Conservation (phyloP, 2,888 invertebrate genomes). For the Drosophila colorata region DNA sequence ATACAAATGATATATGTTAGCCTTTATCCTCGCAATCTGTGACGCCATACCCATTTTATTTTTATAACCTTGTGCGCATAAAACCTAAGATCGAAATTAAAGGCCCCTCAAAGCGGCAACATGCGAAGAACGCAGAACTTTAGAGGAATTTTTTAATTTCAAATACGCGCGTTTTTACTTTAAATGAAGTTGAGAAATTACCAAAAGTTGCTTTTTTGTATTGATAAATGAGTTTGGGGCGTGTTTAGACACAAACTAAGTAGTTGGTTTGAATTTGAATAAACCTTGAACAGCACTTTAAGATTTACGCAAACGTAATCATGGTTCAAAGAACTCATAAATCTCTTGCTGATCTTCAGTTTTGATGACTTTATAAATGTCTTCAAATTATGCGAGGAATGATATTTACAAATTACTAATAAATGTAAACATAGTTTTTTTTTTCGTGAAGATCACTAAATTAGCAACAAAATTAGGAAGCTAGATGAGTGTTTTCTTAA, state of each 20-base stretch:
- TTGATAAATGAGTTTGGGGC: conserved; percentile 64
- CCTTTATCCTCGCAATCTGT: conserved; percentile 16
- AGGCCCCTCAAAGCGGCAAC: conserved; percentile 2
- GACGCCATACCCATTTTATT: conserved; percentile 8
- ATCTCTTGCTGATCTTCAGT: conserved; percentile 1
- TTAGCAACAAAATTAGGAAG: conserved; percentile 52
- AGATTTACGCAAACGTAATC: conserved; percentile 33
- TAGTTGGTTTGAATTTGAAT: conserved; percentile 32
- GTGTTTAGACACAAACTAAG: conserved; percentile 39
- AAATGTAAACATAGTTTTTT: conserved; percentile 36
- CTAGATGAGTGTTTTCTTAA: conserved; percentile 48
- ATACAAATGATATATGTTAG: conserved; percentile 19
- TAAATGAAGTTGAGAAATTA: conserved; percentile 29
- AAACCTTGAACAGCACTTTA: conserved; percentile 38
- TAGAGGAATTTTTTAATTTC: background rate
- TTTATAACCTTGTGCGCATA: conserved; percentile 24
- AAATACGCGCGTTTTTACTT: background rate
- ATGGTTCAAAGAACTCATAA: conserved; percentile 17
- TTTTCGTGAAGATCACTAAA: conserved; percentile 34
- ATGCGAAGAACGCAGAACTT: background rate
- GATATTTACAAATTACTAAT: conserved; percentile 30
- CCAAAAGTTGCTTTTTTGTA: conserved; percentile 9
- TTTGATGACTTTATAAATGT: conserved; percentile 22
- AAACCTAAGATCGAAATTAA: conserved; percentile 5
- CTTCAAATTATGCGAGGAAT: background rate